Base-by-base conservation (phyloP, 2,888 invertebrate genomes). In the Fragum fragum region DNA sequence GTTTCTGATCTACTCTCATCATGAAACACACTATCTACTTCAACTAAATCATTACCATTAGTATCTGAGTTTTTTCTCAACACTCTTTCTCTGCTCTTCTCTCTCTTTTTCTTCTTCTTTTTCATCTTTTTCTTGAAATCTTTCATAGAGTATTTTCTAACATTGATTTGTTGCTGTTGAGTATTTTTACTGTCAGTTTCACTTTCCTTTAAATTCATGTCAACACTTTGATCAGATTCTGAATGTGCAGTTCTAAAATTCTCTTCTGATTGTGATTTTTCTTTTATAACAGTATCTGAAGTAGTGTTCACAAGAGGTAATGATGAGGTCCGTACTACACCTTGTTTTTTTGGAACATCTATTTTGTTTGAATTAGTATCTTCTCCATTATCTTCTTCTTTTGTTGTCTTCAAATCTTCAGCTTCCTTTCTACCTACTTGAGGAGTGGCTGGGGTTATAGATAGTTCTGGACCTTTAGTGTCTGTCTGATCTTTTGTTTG, bases 121-220 rank as follows among this genome's bases (percentile, higher is more conserved):
- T 86, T 80, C 26, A 84, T 77, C 61, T 82, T 83, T 66, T 87
- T 81, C 61, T 87, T 87, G 23, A 89, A 79, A 57, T 81, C 78
- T 61, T 86, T 83, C 18, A 89, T 63, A 23, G 88, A 85, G 61
- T 87, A 74, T 84, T 78, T 88, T 53, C 26, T 66, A 21, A 26
- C 14, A 21, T 26, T 57, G 21, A 42, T 42, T 42, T 39, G 66
- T 59, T 57, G 28, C 81, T 36, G 32, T 71, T 74, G 32, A 80
- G 84, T 21, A 36, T 75, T 52, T 28, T 79, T 80, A 9, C 47
- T 28, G 26, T 79, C 78, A n/a, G 52, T 16, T 16, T 77, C 79
- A 36, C 72, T 63, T 36, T 85, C 82, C n/a, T 78, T 66, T 3
- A 53, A 29, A 69, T 78, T 76, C 29, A 11, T 16, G 23, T 18